A percentile compares a stretch with the other conserved stretches of the same genome.
Evolutionary conservation across 2,888 invertebrate species (phyloP).

Genomic region (Andrena praecox): DNA sequence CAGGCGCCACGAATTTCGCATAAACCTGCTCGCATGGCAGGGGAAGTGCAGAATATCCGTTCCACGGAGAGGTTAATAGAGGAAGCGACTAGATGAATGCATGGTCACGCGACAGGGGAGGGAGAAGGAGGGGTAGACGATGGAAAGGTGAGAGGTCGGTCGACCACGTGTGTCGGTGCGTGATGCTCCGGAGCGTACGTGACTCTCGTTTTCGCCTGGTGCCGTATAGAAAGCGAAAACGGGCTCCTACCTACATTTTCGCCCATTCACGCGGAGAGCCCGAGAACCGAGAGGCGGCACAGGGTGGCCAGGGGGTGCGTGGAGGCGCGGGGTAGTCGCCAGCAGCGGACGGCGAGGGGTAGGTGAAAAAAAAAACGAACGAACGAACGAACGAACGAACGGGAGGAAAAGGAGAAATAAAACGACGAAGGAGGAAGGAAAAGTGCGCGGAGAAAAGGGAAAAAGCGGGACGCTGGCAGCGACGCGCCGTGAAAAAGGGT

Average conservation of each 20-base stretch:
- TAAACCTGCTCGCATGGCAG: neutral
- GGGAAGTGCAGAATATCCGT: neutral
- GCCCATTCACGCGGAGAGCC: constrained; percentile 83
- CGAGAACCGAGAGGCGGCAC: constrained; percentile 65
- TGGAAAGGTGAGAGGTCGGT: constrained; percentile 63
- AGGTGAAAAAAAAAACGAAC: constrained; percentile 57
- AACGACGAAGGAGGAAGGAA: constrained; percentile 20
- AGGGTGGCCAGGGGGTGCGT: constrained; percentile 45
- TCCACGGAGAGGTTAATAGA: constrained; percentile 28
- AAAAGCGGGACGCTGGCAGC: constrained; percentile 70
- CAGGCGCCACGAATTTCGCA: constrained; percentile 6
- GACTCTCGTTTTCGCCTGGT: constrained; percentile 84
- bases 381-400: constrained; percentile 37
- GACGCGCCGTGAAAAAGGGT: constrained; percentile 60
- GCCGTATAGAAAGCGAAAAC: constrained; percentile 84
- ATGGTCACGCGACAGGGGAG: neutral
- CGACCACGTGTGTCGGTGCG: constrained; percentile 75
- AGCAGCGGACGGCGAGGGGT: constrained; percentile 54
- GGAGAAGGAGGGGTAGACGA: constrained; percentile 35
- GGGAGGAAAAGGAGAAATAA: constrained; percentile 6
- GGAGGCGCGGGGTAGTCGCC: constrained; percentile 45
- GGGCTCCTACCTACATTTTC: constrained; percentile 83
- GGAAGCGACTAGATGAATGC: constrained; percentile 44
- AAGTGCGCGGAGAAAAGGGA: constrained; percentile 53
- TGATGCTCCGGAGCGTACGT: constrained; percentile 79